A percentile compares a stretch with the other conserved stretches of the same genome.
These are phyloP conservation scores for Thryonomys swinderianus DNA, from an alignment of 2,113 vertebrate species.

Conservation along the genomic window DNA sequence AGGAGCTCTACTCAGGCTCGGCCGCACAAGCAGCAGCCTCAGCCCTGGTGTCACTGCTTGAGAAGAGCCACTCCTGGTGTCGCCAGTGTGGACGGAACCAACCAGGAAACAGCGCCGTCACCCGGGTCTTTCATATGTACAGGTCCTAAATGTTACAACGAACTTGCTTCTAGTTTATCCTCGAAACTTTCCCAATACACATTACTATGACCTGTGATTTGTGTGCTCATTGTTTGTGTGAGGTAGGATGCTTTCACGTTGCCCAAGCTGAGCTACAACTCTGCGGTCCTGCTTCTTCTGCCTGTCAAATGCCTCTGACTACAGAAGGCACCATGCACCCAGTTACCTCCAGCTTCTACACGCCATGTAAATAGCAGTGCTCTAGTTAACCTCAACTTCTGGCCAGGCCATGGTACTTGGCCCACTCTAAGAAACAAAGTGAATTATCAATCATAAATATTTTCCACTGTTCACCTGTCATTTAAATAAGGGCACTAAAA, in stretches of 20 bases:
- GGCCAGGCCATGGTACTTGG: neutral
- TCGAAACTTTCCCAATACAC: slow-evolving; percentile 1
- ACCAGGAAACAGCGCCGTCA: neutral
- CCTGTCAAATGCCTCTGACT: neutral
- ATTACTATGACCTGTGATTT: neutral
- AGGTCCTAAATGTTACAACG: neutral
- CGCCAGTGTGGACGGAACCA: neutral
- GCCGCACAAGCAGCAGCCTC: neutral
- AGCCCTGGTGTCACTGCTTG: neutral
- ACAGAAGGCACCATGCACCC: too few relatives aligned
- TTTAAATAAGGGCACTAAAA: neutral
- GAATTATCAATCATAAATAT: neutral
- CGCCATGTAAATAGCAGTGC: neutral
- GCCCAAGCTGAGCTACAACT: neutral
- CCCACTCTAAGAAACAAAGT: neutral
- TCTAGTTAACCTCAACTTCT: neutral
- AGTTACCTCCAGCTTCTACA: neutral
- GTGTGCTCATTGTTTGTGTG: neutral
- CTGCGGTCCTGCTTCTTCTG: neutral
- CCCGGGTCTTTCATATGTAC: neutral
- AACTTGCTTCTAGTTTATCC: neutral
- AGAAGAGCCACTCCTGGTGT: neutral
- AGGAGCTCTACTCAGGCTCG: neutral
- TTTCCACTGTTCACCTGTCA: neutral
- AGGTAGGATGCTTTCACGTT: too few relatives aligned